Percentiles rank a stretch among this genome's conserved stretches.
phyloP scores from a whole-genome alignment of 2,888 invertebrate species.

The Lasioglossum figueresi region DNA sequence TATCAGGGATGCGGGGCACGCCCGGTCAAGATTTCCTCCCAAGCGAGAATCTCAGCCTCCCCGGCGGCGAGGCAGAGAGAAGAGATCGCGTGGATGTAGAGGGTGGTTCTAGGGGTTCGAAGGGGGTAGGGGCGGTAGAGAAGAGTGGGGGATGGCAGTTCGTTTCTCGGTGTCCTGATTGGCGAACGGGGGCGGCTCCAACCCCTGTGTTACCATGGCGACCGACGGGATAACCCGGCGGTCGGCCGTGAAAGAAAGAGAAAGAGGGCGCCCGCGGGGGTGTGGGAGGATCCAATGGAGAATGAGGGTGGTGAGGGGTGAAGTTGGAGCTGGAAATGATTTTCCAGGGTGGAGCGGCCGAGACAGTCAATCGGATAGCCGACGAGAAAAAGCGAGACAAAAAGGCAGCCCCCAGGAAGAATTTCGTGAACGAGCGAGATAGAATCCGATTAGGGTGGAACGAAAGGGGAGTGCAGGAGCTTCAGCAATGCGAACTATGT shows the following conservation, averaged over 20 bases:
- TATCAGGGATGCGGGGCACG: constrained; percentile 83
- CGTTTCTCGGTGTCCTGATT: constrained; percentile 86
- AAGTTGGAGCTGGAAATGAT: constrained; percentile 41
- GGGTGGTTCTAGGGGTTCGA: constrained; percentile 49
- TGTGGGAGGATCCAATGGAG: neutral
- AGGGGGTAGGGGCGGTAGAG: constrained; percentile 42
- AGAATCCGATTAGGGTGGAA: constrained; percentile 38
- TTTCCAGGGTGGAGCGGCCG: constrained; percentile 29
- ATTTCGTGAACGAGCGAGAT: constrained; percentile 43
- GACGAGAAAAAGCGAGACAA: constrained; percentile 1
- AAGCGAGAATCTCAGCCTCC: constrained; percentile 83
- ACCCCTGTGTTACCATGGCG: constrained; percentile 86
- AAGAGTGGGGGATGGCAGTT: constrained; percentile 64
- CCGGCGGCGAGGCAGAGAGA: constrained; percentile 68
- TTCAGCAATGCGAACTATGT: constrained; percentile 75
- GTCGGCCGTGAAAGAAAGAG: constrained; percentile 60
- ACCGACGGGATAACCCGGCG: constrained; percentile 84
- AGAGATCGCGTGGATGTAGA: constrained; percentile 41
- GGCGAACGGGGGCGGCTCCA: constrained; percentile 84
- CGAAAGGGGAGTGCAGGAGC: constrained; percentile 48
- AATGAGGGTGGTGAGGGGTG: constrained; percentile 27
- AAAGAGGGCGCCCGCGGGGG: constrained; percentile 31
- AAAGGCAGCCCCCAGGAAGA: constrained; percentile 28
- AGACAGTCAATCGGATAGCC: constrained; percentile 43
- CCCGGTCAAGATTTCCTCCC: constrained; percentile 84